Evolutionary conservation across 2,888 invertebrate species (phyloP), one percentile per base, ranked within the genome.

Genomic region (Anoplius nigerrimus): DNA sequence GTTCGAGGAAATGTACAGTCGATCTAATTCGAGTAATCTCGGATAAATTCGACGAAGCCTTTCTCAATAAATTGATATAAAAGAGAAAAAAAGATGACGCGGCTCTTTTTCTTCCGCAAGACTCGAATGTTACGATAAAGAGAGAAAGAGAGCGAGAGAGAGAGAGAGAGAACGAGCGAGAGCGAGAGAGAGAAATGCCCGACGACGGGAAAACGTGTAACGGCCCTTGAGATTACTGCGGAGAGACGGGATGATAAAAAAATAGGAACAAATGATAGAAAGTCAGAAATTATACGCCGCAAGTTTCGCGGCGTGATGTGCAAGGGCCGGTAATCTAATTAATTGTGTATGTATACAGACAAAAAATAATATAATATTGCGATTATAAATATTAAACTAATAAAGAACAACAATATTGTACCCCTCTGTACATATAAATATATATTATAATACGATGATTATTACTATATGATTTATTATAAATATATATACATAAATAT

Each of bases 381-480:
- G 86, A 86, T 86, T 85, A 88, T 86, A 87, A 86, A 86, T 87
- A 86, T 87, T 83, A 84, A 79, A 86, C 79, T 84, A 79, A 83
- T 82, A 85, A 84, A 84, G 80, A 84, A 85, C 84, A 86, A 87
- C 80, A 85, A 88, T 84, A 88, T 85, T 88, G 86, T 88, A 88
- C 82, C 86, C 88, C 84, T 86, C 86, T 88, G 88, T 88, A 88
- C 84, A 88, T 88, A 88, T 87, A 88, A 88, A 87, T 87, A 88
- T 87, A 87, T 82, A 81, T 84, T 79, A 87, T 87, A 87, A 86
- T 86, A 86, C 84, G 83, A 87, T 87, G 81, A 88, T 87, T 86
- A 87, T 86, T 86, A 85, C 84, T 79, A 86, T 86, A 87, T 87
- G 85, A 87, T 87, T 87, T 87, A 87, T 87, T 87, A 87, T 86